phyloP scores from a whole-genome alignment of 1,140 invertebrate genomes.

The Ceratitis capitata region DNA sequence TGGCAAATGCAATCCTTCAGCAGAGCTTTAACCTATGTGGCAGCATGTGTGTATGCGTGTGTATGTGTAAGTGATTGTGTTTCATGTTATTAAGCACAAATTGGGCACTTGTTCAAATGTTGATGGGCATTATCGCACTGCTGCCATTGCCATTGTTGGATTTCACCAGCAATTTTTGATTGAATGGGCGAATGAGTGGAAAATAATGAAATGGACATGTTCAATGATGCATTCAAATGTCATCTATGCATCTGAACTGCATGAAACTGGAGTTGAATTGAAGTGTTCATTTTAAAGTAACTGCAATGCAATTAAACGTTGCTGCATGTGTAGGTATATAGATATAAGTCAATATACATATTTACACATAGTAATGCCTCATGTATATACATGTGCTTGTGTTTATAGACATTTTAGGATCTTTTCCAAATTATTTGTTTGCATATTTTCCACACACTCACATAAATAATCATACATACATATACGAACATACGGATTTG shows the following conservation, averaged over 20 bases:
- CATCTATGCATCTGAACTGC: background rate
- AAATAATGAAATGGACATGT: slow-evolving; percentile 37
- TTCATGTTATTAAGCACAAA: slow-evolving; percentile 14
- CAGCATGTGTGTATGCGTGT: background rate
- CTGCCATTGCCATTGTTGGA: background rate
- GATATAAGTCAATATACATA: background rate
- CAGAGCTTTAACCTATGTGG: background rate
- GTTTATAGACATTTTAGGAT: background rate
- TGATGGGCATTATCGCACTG: slow-evolving; percentile 19
- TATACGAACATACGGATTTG: background rate
- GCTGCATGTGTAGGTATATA: background rate
- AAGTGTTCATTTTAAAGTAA: background rate
- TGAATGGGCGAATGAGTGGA: slow-evolving; percentile 19
- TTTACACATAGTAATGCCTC: too few relatives aligned
- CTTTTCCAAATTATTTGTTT: background rate
- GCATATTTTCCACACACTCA: background rate
- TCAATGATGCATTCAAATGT: slow-evolving; percentile 36
- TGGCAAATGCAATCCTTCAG: background rate
- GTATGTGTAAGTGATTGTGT: background rate
- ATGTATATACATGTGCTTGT: too few relatives aligned
- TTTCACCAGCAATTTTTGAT: slow-evolving; percentile 34
- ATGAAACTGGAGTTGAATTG: background rate
- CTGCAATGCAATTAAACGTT: background rate
- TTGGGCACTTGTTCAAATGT: slow-evolving; percentile 33
- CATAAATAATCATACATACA: background rate